Evolutionary conservation across 2,888 invertebrate genomes (phyloP).

Genomic region (Microctonus brassicae): DNA sequence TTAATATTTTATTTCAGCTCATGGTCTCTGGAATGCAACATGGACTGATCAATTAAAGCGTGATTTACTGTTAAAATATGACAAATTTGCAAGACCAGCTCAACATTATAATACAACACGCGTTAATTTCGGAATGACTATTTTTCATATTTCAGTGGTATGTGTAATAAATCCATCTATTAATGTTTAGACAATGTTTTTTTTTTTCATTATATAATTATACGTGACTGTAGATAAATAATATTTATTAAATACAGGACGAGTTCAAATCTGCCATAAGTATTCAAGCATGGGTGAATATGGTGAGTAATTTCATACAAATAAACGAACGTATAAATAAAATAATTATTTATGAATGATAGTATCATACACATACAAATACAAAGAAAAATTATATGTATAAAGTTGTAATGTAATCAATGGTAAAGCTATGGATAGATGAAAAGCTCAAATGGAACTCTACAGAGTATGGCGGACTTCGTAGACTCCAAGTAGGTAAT

Average conservation of each 20-base stretch:
- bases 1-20: constrained; percentile 45
- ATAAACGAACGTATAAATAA: neutral
- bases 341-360: neutral
- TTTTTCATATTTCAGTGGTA: constrained; percentile 76
- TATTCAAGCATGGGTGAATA: constrained; percentile 74
- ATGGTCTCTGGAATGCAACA: constrained; percentile 73
- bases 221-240: no score
- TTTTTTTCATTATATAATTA: no score
- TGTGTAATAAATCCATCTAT: no score
- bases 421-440: constrained; percentile 80
- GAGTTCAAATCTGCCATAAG: constrained; percentile 76
- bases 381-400: neutral
- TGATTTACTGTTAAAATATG: constrained; percentile 73
- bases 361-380: neutral
- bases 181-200: no score
- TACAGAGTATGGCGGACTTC: constrained; percentile 76
- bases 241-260: constrained; percentile 63
- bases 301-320: constrained; percentile 71
- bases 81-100: constrained; percentile 73
- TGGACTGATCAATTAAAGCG: constrained; percentile 73
- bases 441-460: constrained; percentile 81
- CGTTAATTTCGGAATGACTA: constrained; percentile 73
- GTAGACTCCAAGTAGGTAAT: constrained; percentile 74
- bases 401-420: neutral
- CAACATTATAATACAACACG: constrained; percentile 71